A percentile compares a stretch with the other conserved stretches of the same genome.
These are phyloP conservation scores for Melieria crassipennis DNA, from an alignment of 2,888 invertebrate genomes.

Conservation along the genomic window DNA sequence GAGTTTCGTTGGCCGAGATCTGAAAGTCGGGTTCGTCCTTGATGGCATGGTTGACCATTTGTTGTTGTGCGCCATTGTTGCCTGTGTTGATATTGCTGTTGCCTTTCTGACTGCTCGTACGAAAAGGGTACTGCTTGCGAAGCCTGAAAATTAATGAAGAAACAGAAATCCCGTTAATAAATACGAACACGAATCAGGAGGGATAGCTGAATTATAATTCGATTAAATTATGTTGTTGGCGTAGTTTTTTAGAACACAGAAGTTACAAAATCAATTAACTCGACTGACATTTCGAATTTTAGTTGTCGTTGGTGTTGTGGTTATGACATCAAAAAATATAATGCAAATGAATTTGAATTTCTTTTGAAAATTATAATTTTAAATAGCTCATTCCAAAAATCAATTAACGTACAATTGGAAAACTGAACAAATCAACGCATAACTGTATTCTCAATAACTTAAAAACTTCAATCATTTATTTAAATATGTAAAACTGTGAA, in stretches of 20 bases:
- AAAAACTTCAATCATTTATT: too few species aligned
- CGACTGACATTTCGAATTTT: too few species aligned
- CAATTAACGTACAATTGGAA: too few species aligned
- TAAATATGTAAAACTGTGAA: too few species aligned
- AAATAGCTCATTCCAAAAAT: too few species aligned
- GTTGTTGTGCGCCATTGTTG: slow-evolving; percentile 31
- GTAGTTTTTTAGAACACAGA: background rate
- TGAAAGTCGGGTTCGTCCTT: slow-evolving; percentile 61
- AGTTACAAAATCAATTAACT: background rate
- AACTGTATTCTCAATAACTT: too few species aligned
- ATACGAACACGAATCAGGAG: background rate
- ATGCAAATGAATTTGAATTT: too few species aligned
- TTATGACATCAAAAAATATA: too few species aligned
- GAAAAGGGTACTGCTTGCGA: slow-evolving; percentile 63
- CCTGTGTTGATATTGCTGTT: slow-evolving; percentile 24
- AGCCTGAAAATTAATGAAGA: slow-evolving; percentile 47
- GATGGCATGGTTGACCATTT: slow-evolving; percentile 47
- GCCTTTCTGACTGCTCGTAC: slow-evolving; percentile 43
- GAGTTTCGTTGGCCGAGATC: slow-evolving; percentile 51
- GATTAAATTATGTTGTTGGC: too few species aligned
- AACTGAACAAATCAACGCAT: too few species aligned
- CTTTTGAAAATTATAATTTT: too few species aligned
- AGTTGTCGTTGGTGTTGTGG: too few species aligned
- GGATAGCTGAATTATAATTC: background rate
- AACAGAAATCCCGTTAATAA: background rate